Evolutionary conservation across 2,888 invertebrate genomes (phyloP).

Genomic region (Microplitis deprimator): DNA sequence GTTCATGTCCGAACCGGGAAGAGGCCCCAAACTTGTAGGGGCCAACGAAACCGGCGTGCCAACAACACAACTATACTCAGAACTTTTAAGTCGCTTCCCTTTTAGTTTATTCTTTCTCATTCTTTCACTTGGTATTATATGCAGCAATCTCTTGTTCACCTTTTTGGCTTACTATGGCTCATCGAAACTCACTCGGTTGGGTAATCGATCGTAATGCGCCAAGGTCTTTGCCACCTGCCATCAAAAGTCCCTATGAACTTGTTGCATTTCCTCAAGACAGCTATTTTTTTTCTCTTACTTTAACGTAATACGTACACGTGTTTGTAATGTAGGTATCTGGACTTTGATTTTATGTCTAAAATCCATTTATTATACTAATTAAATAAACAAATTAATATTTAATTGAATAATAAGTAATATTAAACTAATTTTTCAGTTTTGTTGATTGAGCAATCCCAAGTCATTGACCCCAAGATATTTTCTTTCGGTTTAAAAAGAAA

Average conservation of each 20-base stretch:
- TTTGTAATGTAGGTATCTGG: background rate
- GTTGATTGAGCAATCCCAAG: too few relatives aligned
- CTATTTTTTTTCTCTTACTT: constrained; percentile 12
- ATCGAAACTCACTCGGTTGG: constrained; percentile 58
- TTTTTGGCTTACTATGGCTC: constrained; percentile 16
- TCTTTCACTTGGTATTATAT: constrained; percentile 1
- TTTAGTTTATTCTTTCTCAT: constrained; percentile 8
- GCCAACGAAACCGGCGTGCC: constrained; percentile 40
- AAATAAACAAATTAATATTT: background rate
- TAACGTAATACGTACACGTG: background rate
- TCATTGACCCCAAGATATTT: too few relatives aligned
- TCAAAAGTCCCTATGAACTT: constrained; percentile 31
- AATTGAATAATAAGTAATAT: background rate
- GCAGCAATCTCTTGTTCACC: constrained; percentile 24
- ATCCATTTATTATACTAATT: background rate
- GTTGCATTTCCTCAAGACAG: constrained; percentile 35
- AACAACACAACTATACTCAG: constrained; percentile 13
- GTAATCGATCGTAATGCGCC: constrained; percentile 64
- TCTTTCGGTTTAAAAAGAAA: too few relatives aligned
- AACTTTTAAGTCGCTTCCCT: constrained; percentile 19
- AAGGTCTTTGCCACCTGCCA: constrained; percentile 67
- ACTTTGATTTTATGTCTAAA: background rate
- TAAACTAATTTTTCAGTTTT: background rate
- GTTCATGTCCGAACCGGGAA: constrained; percentile 62
- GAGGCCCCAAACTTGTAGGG: constrained; percentile 39